These are phyloP conservation scores for Alcis repandata DNA, from an alignment of 2,888 invertebrate species.

Conservation along the genomic window DNA sequence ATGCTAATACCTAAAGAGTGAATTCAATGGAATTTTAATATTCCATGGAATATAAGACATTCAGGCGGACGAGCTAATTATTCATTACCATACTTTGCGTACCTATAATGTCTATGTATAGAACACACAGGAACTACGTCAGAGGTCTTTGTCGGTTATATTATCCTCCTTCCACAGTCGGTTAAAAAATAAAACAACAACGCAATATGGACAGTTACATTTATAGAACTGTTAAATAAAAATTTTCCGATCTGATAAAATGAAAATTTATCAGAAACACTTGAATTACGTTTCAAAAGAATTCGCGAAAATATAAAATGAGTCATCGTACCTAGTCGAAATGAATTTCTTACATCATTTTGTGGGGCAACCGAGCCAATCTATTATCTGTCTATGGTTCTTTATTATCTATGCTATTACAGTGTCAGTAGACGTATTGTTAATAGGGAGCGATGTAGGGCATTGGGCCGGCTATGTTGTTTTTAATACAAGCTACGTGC, in stretches of 20 bases:
- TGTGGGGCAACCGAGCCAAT: constrained; percentile 16
- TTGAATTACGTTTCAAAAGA: background rate
- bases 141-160: background rate
- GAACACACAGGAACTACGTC: background rate
- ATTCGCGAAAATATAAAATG: constrained; percentile 10
- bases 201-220: no score
- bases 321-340: constrained; percentile 2
- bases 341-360: constrained; percentile 22
- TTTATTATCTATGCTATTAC: constrained; percentile 7
- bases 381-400: constrained; percentile 12
- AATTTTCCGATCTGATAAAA: background rate
- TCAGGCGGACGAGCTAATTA: constrained; percentile 12
- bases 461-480: constrained; percentile 23
- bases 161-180: background rate
- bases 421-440: constrained; percentile 12
- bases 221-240: background rate
- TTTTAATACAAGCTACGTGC: background rate
- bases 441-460: constrained; percentile 32
- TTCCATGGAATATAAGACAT: constrained; percentile 4
- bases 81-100: background rate
- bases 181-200: background rate
- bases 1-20: constrained; percentile 8
- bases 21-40: constrained; percentile 9
- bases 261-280: constrained; percentile 10
- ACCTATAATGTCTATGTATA: background rate